Evolutionary conservation across 2,797 vertebrate species (phyloP), one percentile per base, ranked within the genome.

Genomic region (Gymnothorax javanicus): DNA sequence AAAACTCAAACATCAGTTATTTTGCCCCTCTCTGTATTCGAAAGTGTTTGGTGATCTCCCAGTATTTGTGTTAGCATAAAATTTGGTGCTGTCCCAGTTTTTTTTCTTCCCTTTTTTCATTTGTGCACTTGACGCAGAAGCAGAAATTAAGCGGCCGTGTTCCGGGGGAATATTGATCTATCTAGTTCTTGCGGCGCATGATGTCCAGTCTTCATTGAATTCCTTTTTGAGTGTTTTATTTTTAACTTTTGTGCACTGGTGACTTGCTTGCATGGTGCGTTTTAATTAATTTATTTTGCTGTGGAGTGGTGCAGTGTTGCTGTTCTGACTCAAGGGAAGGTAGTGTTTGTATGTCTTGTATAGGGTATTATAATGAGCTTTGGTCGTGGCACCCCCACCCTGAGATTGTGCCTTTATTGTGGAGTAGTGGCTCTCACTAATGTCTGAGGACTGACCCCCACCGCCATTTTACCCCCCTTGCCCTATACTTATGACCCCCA

Each of bases 381-480:
- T 82, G 64, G 50, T 67, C 64, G 84, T 83, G 58, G 71, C 79
- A n/a, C 20, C 25, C 7, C 54, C 17, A 7, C 60, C 54, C 62
- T 17, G 77, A 9, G 56, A 62, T 84, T 89, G 73, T 87, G 64
- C 57, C 59, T 73, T 59, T 64, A 67, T 13, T 86, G 82, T 88
- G 84, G 88, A 85, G 71, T 82, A 59, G 62, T 25, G 60, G 4
- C 60, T 83, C 73, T 91, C 3, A 27, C 64, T 87, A 1, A 59
- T 88, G 87, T 86, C 57, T 8, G 82, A 9, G 87, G 87, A 81
- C 9, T 88, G 20, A 71, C 33, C 33, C 33, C 33, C 33, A 43
- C 33, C 33, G 1, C 33, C 33, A 43, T 43, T 43, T 43, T 43
- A 2, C 33, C 33, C 33, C 2, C 33, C 33, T 1, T 43, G 33